Evolutionary conservation across 2,113 vertebrate species (phyloP), one percentile per base, ranked within the genome.

Genomic region (Psittacus erithacus): DNA sequence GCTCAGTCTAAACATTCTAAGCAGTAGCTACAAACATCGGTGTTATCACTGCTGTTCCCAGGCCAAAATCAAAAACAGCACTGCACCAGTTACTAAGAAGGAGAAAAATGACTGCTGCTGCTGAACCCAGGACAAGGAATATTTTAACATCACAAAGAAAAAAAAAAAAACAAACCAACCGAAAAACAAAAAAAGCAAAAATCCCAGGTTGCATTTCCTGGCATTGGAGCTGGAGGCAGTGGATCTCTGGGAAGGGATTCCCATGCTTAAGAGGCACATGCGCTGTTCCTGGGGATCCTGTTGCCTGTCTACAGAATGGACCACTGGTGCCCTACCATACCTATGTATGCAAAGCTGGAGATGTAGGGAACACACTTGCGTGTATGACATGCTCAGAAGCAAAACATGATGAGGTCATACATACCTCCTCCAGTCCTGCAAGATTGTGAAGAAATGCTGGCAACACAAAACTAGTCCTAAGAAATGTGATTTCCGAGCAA

Each of bases 241-340:
- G 17, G 19, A 38, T 31, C 1, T 9, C 24, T 33, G 41, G 11
- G 24, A 73, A 57, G 43, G 17, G n/a, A 39, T 31, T 38, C 23
- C 9, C 13, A 29, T 1, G 0, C 3, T 47, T 80, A 43, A 53
- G 52, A 59, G 13, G 8, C 2, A 0, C 14, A 33, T 38, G 9
- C 0, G 1, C 33, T 52, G 5, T 10, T 47, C 27, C 1, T 4
- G 1, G 33, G 11, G 20, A 27, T 43, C 15, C 25, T 11, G 25
- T 14, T 41, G 41, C 18, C 27, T 1, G 1, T 6, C 27, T 69
- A 53, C n/a, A 41, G 7, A 3, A 1, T 1, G 3, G 14, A 50
- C 19, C 22, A 0, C 2, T 0, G 10, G 7, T 17, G 9, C 5
- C 38, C 57, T 19, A 28, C 33, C 27, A 27, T 11, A 4, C 25